phyloP scores from a whole-genome alignment of 2,888 invertebrate genomes.

The Drymonia ruficornis region DNA sequence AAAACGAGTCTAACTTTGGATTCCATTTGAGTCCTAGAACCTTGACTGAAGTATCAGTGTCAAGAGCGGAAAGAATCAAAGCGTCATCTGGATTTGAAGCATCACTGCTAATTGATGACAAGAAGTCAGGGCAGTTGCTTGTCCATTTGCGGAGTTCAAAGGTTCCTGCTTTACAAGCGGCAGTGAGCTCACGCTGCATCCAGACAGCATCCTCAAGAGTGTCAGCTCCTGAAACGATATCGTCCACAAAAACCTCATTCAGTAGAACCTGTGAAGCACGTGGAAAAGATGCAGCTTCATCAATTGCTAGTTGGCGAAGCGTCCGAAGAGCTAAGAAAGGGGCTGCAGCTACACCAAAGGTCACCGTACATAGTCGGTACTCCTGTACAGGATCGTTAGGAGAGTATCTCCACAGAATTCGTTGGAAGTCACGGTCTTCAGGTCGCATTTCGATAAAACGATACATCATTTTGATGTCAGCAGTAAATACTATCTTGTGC shows the following conservation, averaged over 20 bases:
- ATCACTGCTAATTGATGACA: not conserved
- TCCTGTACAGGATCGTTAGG: not conserved
- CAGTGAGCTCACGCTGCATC: too few species aligned
- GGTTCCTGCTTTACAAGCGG: not conserved
- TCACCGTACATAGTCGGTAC: too few species aligned
- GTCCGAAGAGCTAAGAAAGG: too few species aligned
- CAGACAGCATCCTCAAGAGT: too few species aligned
- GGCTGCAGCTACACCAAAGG: too few species aligned
- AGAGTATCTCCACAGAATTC: slow-evolving; percentile 6
- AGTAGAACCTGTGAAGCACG: too few species aligned
- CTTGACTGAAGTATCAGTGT: not conserved
- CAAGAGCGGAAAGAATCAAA: not conserved
- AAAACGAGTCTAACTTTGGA: not conserved
- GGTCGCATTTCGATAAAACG: not conserved
- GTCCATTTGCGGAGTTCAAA: not conserved
- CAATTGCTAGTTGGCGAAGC: too few species aligned
- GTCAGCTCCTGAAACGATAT: too few species aligned
- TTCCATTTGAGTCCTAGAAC: not conserved
- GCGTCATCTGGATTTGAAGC: not conserved
- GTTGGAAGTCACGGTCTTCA: slow-evolving; percentile 8
- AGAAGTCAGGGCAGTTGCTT: not conserved
- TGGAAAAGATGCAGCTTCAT: too few species aligned
- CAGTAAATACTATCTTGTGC: too few species aligned
- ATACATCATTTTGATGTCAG: too few species aligned
- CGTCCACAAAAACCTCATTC: too few species aligned